These are phyloP conservation scores for Lobophora halterata DNA, from an alignment of 2,888 invertebrate genomes.

Conservation along the genomic window DNA sequence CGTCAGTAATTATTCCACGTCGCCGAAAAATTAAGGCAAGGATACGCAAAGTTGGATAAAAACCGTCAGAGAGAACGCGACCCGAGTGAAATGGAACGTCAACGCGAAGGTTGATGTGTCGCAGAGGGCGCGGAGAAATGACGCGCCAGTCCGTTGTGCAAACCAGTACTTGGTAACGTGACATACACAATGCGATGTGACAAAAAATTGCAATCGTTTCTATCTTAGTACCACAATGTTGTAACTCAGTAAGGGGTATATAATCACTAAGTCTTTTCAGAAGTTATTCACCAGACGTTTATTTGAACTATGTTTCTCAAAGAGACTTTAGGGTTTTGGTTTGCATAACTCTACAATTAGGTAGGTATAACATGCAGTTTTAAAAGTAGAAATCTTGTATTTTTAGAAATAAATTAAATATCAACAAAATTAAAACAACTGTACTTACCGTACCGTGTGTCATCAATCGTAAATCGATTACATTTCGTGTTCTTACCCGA, in stretches of 20 bases:
- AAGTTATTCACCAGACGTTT: too few relatives aligned
- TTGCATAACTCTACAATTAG: too few relatives aligned
- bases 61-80: constrained; percentile 52
- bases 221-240: too few relatives aligned
- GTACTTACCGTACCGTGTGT: constrained; percentile 12
- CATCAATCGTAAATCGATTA: constrained; percentile 64
- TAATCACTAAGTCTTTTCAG: too few relatives aligned
- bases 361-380: too few relatives aligned
- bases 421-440: background rate
- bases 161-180: constrained; percentile 45
- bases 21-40: constrained; percentile 68
- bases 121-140: constrained; percentile 59
- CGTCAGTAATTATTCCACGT: constrained; percentile 69
- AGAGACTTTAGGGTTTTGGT: too few relatives aligned
- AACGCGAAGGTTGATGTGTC: constrained; percentile 57
- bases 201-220: too few relatives aligned
- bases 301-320: too few relatives aligned
- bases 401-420: too few relatives aligned
- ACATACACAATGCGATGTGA: constrained; percentile 11
- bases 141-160: constrained; percentile 51
- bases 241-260: too few relatives aligned
- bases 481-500: constrained; percentile 56
- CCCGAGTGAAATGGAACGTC: constrained; percentile 62
- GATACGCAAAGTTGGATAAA: constrained; percentile 63
- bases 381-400: too few relatives aligned